These are phyloP conservation scores for Myopa tessellatipennis DNA, from an alignment of 2,888 invertebrate genomes.

Conservation along the genomic window DNA sequence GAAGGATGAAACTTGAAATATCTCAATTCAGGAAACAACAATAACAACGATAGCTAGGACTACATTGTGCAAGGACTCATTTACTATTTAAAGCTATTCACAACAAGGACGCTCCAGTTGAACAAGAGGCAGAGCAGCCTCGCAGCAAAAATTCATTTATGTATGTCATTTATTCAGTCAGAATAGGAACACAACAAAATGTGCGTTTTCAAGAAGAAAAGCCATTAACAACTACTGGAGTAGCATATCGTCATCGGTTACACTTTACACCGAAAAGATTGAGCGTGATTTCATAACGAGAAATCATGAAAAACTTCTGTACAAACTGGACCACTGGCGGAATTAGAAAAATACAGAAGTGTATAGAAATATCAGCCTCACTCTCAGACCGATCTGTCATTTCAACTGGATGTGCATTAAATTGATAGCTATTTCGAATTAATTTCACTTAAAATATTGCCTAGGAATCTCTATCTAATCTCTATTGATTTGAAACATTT, in stretches of 20 bases:
- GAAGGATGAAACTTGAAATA: slow-evolving; percentile 16
- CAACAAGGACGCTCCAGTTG: slow-evolving; percentile 19
- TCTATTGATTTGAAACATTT: no score
- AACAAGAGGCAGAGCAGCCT: slow-evolving; percentile 18
- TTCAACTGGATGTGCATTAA: no score
- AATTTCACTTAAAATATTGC: no score
- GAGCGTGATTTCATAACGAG: no score
- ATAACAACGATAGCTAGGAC: not conserved
- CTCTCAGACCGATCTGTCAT: no score
- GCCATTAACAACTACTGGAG: slow-evolving; percentile 19
- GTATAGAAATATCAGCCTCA: no score
- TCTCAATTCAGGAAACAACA: slow-evolving; percentile 19
- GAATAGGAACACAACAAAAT: slow-evolving; percentile 24
- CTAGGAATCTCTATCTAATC: no score
- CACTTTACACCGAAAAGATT: not conserved
- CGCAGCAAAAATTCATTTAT: slow-evolving; percentile 32
- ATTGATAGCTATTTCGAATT: no score
- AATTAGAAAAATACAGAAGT: no score
- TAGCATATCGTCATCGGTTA: not conserved
- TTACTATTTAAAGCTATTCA: slow-evolving; percentile 36
- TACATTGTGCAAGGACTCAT: slow-evolving; percentile 21
- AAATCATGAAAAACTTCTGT: no score
- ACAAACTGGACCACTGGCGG: no score
- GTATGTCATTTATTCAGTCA: slow-evolving; percentile 31
- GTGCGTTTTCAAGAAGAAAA: slow-evolving; percentile 25